Percentiles rank a stretch among this genome's conserved stretches.
phyloP scores from a whole-genome alignment of 92 coral and sea anemone genomes.

The Zoanthus sociatus region DNA sequence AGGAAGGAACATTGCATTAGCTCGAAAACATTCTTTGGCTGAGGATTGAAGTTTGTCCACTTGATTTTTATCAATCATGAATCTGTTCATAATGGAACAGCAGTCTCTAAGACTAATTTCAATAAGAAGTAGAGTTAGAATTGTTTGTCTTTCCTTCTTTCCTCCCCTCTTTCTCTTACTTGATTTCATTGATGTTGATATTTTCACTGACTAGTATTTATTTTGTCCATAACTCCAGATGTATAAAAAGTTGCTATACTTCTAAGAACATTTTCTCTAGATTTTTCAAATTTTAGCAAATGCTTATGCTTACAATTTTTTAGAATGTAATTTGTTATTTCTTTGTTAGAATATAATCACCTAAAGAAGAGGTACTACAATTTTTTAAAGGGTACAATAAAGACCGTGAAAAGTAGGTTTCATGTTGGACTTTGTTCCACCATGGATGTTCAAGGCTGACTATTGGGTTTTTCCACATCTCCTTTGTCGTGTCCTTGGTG shows the following conservation, averaged over 20 bases:
- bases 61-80: background rate
- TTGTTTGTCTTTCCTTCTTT: background rate
- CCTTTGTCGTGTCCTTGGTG: conserved; percentile 26
- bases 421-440: conserved; percentile 63
- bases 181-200: conserved; percentile 44
- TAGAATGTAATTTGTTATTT: conserved; percentile 42
- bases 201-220: conserved; percentile 48
- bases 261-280: conserved; percentile 49
- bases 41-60: background rate
- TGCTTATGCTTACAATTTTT: conserved; percentile 35
- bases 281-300: conserved; percentile 25
- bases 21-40: background rate
- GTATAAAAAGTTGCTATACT: conserved; percentile 45
- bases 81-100: background rate
- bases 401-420: conserved; percentile 62
- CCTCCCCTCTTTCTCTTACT: conserved; percentile 33
- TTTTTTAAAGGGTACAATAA: background rate
- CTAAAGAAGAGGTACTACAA: conserved; percentile 38
- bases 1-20: background rate
- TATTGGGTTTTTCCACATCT: conserved; percentile 31
- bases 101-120: background rate
- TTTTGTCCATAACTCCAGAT: conserved; percentile 53
- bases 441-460: conserved; percentile 53
- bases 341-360: conserved; percentile 57
- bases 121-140: background rate